phyloP scores from a whole-genome alignment of 2,888 invertebrate species.

The Andrena marginata region DNA sequence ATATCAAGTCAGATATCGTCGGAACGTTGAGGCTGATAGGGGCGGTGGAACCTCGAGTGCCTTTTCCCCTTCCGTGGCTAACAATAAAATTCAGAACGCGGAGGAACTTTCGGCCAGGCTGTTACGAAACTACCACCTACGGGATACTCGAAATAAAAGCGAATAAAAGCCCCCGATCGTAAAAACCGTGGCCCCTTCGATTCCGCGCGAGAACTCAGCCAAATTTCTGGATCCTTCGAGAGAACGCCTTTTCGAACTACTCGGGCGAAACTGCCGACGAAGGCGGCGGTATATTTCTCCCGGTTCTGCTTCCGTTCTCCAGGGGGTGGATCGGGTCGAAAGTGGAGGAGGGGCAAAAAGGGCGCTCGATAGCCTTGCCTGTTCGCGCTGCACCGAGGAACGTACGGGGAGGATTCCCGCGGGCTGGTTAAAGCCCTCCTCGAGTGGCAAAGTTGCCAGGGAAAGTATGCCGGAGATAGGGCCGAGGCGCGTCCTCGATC shows the following conservation, averaged over 20 bases:
- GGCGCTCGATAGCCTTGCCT: slow-evolving; percentile 30
- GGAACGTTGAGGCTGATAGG: no score
- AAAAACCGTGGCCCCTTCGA: neutral
- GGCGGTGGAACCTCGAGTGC: no score
- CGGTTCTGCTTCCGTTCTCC: slow-evolving; percentile 32
- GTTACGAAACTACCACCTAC: no score
- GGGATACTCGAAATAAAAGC: no score
- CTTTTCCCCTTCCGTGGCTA: no score
- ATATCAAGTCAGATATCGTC: no score
- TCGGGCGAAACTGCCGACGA: slow-evolving; percentile 7
- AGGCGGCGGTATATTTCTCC: neutral
- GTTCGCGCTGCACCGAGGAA: slow-evolving; percentile 20
- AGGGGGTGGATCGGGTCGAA: slow-evolving; percentile 17
- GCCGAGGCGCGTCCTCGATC: slow-evolving; percentile 1
- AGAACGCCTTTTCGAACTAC: neutral
- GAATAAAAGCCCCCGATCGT: no score
- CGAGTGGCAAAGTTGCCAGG: slow-evolving; percentile 27
- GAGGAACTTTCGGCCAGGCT: no score
- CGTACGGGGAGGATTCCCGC: slow-evolving; percentile 33
- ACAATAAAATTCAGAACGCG: no score
- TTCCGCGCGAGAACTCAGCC: neutral
- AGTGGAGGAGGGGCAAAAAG: neutral
- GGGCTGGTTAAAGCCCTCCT: slow-evolving; percentile 7
- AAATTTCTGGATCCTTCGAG: neutral
- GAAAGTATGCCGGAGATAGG: slow-evolving; percentile 37